These are phyloP conservation scores for Cephalopachus bancanus DNA, from an alignment of 2,797 vertebrate genomes.

Conservation along the genomic window DNA sequence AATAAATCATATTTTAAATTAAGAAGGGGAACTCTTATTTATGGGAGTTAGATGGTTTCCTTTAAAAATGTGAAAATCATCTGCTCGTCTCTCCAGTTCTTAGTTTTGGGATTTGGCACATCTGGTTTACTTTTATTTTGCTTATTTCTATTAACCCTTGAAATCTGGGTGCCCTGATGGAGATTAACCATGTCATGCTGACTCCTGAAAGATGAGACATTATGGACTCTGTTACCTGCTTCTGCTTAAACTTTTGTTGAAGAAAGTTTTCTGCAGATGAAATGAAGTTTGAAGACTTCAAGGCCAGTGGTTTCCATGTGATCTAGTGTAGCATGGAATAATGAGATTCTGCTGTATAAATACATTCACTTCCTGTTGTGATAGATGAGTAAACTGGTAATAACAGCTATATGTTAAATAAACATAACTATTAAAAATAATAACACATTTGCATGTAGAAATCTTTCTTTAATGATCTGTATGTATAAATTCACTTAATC, in stretches of 20 bases:
- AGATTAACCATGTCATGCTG: constrained; percentile 6
- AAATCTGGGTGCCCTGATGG: constrained; percentile 11
- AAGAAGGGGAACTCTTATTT: background rate
- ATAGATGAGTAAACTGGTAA: background rate
- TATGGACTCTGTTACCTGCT: background rate
- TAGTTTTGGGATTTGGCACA: background rate
- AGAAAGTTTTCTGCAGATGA: constrained; percentile 11
- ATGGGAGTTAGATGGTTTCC: background rate
- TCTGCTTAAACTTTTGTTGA: constrained; percentile 45
- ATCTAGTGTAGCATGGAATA: background rate
- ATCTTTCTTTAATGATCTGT: background rate
- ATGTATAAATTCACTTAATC: background rate
- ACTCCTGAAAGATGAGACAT: background rate
- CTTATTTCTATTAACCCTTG: constrained; percentile 53
- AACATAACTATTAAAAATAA: constrained; percentile 18
- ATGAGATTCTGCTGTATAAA: background rate
- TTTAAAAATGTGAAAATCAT: background rate
- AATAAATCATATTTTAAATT: constrained; percentile 45
- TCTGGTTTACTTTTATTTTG: constrained; percentile 59
- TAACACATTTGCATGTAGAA: background rate
- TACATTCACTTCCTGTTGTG: background rate
- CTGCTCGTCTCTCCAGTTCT: background rate
- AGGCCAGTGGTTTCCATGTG: background rate
- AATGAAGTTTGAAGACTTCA: background rate
- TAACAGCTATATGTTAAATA: background rate